Evolutionary conservation across 2,113 vertebrate species (phyloP), one percentile per base, ranked within the genome.

Genomic region (Suricata suricatta): DNA sequence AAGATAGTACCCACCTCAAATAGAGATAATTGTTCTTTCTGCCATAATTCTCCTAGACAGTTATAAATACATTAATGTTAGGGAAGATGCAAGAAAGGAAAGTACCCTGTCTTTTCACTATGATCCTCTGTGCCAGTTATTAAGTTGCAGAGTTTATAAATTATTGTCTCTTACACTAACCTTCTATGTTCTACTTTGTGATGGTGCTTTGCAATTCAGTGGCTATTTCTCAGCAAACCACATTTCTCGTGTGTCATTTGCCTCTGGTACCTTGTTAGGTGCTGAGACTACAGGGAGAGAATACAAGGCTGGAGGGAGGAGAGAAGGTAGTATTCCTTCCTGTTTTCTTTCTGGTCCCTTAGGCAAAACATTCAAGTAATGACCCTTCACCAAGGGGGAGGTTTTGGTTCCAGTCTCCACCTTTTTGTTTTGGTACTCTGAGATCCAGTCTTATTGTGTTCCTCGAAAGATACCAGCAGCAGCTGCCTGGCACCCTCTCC

Each of bases 21-120:
- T n/a, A 52, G 57, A 91, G 81, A 95, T 69, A 88, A 95, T 63
- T 81, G 14, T 63, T 86, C 35, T 21, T 84, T 87, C 35, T 3
- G 8, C 5, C 71, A 25, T 63, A 81, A 87, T 2, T 15, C 47
- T 71, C 64, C 57, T 23, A 25, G 64, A 57, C 19, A 13, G 17
- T 84, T 68, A 66, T 16, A 76, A 66, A 68, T 35, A 50, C 14
- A 13, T 66, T 76, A 79, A 41, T 23, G 35, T 38, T 5, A 19
- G 8, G 17, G 13, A 15, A 6, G 10, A 8, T 25, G 17, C 17
- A 41, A 35, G 33, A 94, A 44, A 93, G 23, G n/a, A 57, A 94
- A 95, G 64, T 33, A 7, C 7, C 33, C 25, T 15, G 6, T 57
- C 41, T 25, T 81, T 88, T 66, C 44, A 60, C 50, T 72, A 38